These are phyloP conservation scores for Gisinianus flammeolus DNA, from an alignment of 2,888 invertebrate species.

Conservation along the genomic window DNA sequence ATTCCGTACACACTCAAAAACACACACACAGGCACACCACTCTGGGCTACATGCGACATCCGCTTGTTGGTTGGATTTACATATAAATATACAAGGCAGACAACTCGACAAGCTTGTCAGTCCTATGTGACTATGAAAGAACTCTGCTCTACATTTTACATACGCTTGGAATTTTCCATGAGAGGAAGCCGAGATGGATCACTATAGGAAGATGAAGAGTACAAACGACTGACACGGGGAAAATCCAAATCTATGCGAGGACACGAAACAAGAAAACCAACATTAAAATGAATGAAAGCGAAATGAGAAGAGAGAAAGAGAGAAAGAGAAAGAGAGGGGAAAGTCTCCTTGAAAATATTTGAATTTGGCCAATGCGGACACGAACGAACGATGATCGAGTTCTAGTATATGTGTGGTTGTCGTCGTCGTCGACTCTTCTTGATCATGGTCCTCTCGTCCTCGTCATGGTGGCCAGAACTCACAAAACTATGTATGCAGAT, in stretches of 20 bases:
- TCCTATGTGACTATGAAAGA: no score
- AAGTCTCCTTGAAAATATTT: background rate
- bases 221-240: background rate
- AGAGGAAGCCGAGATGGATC: background rate
- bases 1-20: no score
- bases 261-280: background rate
- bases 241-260: background rate
- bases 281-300: background rate
- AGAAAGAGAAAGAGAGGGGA: no score
- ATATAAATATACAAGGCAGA: no score
- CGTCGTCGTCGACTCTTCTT: background rate
- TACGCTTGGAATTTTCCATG: background rate
- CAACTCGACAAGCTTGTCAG: no score
- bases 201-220: background rate
- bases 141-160: no score
- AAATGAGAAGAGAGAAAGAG: background rate
- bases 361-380: background rate
- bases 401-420: background rate
- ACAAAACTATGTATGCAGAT: background rate
- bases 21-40: no score
- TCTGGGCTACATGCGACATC: no score
- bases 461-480: no score
- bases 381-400: background rate
- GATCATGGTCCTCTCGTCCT: background rate
- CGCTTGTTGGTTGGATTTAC: no score